Evolutionary conservation across 2,797 vertebrate species (phyloP).

Genomic region (Rhinella marina): DNA sequence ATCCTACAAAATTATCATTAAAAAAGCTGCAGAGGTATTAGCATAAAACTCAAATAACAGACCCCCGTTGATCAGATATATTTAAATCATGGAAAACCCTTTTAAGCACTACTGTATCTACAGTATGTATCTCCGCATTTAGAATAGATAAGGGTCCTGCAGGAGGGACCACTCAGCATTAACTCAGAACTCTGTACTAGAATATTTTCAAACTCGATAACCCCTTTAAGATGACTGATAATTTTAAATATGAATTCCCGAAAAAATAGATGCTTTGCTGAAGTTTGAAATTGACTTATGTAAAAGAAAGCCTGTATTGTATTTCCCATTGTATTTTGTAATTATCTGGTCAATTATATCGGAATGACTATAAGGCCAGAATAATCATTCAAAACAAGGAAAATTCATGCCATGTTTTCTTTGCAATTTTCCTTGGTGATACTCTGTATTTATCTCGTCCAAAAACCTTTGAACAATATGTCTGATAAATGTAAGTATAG

Average conservation of each 20-base stretch:
- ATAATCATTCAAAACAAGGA: background rate
- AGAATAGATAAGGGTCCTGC: too few relatives aligned
- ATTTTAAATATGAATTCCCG: too few relatives aligned
- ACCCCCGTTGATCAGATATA: too few relatives aligned
- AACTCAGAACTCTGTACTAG: too few relatives aligned
- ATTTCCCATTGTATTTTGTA: background rate
- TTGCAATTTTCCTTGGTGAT: background rate
- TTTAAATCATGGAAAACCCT: too few relatives aligned
- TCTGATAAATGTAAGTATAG: background rate
- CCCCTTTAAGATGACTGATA: background rate
- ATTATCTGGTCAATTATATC: background rate
- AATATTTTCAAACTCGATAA: background rate
- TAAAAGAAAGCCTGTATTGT: background rate
- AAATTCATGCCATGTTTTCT: background rate
- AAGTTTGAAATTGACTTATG: background rate
- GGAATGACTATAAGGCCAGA: background rate
- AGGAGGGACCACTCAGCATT: too few relatives aligned
- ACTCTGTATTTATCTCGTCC: background rate
- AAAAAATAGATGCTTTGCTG: background rate
- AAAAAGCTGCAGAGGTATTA: too few relatives aligned
- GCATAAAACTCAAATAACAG: too few relatives aligned
- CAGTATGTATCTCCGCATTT: too few relatives aligned
- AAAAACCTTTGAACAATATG: background rate
- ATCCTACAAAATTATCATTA: too few relatives aligned
- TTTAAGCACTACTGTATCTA: too few relatives aligned